Evolutionary conservation across 2,888 invertebrate genomes (phyloP), one percentile per base, ranked within the genome.

Genomic region (Morpho deidamia): DNA sequence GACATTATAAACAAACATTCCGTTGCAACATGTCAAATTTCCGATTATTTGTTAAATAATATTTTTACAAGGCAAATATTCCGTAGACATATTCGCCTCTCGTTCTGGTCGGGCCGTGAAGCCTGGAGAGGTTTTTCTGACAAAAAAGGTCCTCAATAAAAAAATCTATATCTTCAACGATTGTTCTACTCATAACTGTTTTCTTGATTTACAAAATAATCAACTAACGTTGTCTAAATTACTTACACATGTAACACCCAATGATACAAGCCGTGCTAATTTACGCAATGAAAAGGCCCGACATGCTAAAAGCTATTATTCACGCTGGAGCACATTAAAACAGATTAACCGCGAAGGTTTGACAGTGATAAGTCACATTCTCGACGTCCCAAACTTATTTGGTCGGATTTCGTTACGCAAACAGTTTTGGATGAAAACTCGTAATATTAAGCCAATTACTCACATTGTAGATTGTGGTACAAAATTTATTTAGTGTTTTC

Each of bases 341-440:
- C 56, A 59, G 60, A 62, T 63, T 60, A 62, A 60, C 59, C 53
- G 57, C 53, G 44, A 48, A 54, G 58, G 49, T 53, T 54, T 55
- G 62, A 64, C 64, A 56, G 54, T 54, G 59, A 61, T 55, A 62
- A 54, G 58, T 59, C 55, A 48, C 56, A 59, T 50, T 53, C 54
- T 35, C 33, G 33, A 40, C 44, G 53, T 56, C 53, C 47, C 52
- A 41, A 44, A 56, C 53, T 51, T 56, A 57, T 60, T 57, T 59
- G 53, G 56, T 33, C 48, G 34, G 48, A 40, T 45, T 35, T 44
- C 42, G 44, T 48, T 57, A 48, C 42, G 52, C 47, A 50, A 41
- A 47, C 43, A 32, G 8, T 52, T 14, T 50, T 11, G 43, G 43
- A 32, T 37, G 39, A 23, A 50, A 50, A 49, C 42, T 34, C 14